Percentiles rank a stretch among this genome's conserved stretches.
phyloP scores from a whole-genome alignment of 2,113 vertebrate genomes.

The Lathamus discolor region DNA sequence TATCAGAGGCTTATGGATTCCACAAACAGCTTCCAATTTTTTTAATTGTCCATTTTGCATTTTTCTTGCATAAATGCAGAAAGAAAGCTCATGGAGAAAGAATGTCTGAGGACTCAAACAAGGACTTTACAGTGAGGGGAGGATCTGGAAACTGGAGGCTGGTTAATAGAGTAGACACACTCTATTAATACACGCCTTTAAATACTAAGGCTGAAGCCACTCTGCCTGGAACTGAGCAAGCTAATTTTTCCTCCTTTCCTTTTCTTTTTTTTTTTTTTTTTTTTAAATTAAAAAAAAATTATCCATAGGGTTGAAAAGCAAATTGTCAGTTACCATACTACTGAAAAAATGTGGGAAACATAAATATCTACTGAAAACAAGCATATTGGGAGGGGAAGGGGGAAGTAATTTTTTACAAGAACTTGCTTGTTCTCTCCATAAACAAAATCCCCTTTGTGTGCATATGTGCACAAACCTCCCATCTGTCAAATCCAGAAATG shows the following conservation, averaged over 20 bases:
- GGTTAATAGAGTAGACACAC: not conserved
- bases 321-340: not conserved
- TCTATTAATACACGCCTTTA: not conserved
- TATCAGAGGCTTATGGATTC: not conserved
- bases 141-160: not conserved
- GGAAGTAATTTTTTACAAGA: not conserved
- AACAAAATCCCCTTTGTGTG: not conserved
- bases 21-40: not conserved
- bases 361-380: not conserved
- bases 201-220: not conserved
- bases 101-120: not conserved
- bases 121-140: not conserved
- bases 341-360: not conserved
- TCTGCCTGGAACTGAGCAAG: not conserved
- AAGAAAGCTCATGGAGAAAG: not conserved
- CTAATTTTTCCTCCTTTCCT: not conserved
- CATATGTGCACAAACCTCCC: not conserved
- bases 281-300: not conserved
- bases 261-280: not conserved
- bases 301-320: not conserved
- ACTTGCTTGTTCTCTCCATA: not conserved
- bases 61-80: not conserved
- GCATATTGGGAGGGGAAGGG: fast-evolving
- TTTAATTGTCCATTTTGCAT: not conserved
- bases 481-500: not conserved